These are phyloP conservation scores for Noctua pronuba DNA, from an alignment of 2,888 invertebrate genomes.

Conservation along the genomic window DNA sequence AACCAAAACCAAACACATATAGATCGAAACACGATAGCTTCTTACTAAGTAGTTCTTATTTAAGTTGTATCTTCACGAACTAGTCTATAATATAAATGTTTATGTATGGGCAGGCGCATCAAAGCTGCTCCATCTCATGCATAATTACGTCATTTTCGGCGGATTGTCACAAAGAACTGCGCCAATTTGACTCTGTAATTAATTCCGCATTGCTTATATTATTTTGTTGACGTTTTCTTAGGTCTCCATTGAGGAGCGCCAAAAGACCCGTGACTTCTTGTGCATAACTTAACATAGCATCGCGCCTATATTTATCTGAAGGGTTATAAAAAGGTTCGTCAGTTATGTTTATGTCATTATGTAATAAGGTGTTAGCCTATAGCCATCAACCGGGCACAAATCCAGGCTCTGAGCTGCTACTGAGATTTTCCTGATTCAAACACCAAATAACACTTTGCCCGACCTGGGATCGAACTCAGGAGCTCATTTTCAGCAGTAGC, in stretches of 20 bases:
- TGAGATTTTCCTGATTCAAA: neutral
- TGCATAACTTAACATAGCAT: neutral
- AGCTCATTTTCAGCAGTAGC: neutral
- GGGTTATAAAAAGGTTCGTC: rapidly evolving
- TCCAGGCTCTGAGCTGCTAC: neutral
- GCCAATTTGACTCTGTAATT: conserved; percentile 55
- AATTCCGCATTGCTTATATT: conserved; percentile 61
- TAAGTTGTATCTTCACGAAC: conserved; percentile 11
- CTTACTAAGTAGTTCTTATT: conserved; percentile 1
- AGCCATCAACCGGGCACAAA: neutral
- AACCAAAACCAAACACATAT: conserved; percentile 27
- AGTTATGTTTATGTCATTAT: neutral
- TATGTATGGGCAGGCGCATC: conserved; percentile 15
- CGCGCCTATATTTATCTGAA: neutral
- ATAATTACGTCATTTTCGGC: conserved; percentile 62
- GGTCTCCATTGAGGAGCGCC: neutral
- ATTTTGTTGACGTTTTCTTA: conserved; percentile 13
- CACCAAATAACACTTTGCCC: neutral
- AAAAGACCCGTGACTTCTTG: neutral
- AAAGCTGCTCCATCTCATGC: conserved; percentile 41
- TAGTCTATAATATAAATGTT: conserved; percentile 18
- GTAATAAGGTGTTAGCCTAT: neutral
- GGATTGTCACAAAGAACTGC: conserved; percentile 58
- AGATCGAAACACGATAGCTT: conserved; percentile 18
- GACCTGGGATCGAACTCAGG: neutral